These are phyloP conservation scores for Corythornis leucogaster DNA, from an alignment of 2,797 vertebrate species.

Conservation along the genomic window DNA sequence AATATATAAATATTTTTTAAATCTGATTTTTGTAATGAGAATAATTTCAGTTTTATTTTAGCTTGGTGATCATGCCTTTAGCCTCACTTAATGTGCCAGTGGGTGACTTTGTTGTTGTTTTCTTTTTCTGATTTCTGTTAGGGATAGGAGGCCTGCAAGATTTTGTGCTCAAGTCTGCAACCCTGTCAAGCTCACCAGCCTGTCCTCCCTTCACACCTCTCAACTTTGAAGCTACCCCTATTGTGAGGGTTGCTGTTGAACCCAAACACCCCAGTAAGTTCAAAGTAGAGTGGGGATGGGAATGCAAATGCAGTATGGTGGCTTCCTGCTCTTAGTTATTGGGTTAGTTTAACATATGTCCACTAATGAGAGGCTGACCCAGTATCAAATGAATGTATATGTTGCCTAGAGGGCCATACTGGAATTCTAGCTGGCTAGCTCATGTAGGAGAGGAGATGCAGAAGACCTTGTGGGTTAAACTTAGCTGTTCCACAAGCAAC, in stretches of 20 bases:
- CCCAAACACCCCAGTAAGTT: conserved; percentile 94
- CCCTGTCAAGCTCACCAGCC: conserved; percentile 86
- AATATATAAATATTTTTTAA: neutral
- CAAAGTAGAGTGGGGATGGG: neutral
- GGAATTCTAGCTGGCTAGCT: neutral
- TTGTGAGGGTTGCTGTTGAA: conserved; percentile 94
- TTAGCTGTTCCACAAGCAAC: neutral
- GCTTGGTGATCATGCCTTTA: neutral
- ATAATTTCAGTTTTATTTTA: neutral
- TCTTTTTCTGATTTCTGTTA: conserved; percentile 41
- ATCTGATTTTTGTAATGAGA: neutral
- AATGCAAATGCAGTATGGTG: neutral
- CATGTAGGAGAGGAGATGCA: neutral
- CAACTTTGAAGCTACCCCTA: conserved; percentile 92
- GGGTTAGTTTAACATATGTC: neutral
- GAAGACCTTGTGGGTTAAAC: neutral
- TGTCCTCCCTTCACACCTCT: conserved; percentile 93
- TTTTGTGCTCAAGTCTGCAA: conserved; percentile 92
- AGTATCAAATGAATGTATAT: rapidly evolving
- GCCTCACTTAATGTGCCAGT: neutral
- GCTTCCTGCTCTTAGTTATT: neutral
- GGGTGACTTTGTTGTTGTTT: neutral
- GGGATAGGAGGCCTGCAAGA: conserved; percentile 94
- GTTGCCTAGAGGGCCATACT: neutral
- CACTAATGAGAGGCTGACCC: neutral